Evolutionary conservation across 2,888 invertebrate species (phyloP).

Genomic region (Malthinus seriepunctatus): DNA sequence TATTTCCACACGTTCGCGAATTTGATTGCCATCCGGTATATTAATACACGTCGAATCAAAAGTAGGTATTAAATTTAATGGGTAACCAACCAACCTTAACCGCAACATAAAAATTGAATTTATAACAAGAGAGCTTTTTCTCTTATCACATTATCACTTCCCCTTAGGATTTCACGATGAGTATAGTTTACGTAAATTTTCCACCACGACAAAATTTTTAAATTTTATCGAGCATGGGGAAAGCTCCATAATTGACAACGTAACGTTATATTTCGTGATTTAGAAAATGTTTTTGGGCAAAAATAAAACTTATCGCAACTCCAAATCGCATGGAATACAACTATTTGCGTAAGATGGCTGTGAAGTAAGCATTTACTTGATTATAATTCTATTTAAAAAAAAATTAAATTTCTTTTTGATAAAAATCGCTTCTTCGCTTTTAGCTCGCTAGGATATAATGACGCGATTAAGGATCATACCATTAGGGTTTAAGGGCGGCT

Average conservation of each 20-base stretch:
- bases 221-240: background rate
- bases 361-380: no score
- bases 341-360: background rate
- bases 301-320: no score
- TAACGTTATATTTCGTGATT: background rate
- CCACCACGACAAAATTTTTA: conserved; percentile 1
- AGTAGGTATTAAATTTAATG: conserved; percentile 16
- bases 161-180: conserved; percentile 19
- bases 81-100: conserved; percentile 38
- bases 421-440: conserved; percentile 29
- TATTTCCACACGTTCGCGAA: no score
- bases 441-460: conserved; percentile 44
- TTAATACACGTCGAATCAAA: conserved; percentile 5
- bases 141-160: conserved; percentile 32
- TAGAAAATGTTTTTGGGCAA: no score
- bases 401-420: conserved; percentile 10
- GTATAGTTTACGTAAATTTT: conserved; percentile 11
- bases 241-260: background rate
- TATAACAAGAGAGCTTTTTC: conserved; percentile 20
- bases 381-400: background rate
- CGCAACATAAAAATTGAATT: conserved; percentile 35
- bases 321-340: no score
- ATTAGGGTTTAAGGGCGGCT: conserved; percentile 50
- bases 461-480: conserved; percentile 51
- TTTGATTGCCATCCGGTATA: no score